Evolutionary conservation across 2,797 vertebrate species (phyloP).

Genomic region (Otus scops): DNA sequence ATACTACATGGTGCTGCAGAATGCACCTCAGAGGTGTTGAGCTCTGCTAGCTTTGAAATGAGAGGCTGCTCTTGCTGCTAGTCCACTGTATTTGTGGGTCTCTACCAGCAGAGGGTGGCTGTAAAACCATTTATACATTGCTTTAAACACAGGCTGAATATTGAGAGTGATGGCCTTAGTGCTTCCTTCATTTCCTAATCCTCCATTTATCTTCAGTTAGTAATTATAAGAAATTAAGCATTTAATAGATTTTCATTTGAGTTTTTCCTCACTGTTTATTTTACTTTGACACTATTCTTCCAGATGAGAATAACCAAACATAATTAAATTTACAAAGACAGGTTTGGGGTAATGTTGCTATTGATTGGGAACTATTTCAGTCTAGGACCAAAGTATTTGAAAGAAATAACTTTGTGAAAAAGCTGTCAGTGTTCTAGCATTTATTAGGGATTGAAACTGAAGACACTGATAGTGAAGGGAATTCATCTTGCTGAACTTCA

Average conservation of each 20-base stretch:
- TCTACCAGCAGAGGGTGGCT: not conserved
- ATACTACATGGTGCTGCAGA: rapidly evolving
- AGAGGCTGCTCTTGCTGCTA: not conserved
- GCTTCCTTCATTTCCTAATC: not conserved
- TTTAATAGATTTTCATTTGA: not conserved
- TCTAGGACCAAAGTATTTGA: not conserved
- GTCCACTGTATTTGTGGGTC: not conserved
- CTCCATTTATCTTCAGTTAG: not conserved
- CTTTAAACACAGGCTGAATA: not conserved
- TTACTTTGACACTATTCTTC: not conserved
- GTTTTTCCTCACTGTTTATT: not conserved
- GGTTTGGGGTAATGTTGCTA: not conserved
- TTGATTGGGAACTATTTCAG: not conserved
- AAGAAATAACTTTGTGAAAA: not conserved
- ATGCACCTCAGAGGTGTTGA: rapidly evolving
- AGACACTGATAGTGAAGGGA: not conserved
- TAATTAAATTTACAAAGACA: not conserved
- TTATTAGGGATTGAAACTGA: not conserved
- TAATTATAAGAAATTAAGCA: not conserved
- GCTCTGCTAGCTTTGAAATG: not conserved
- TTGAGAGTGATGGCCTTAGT: rapidly evolving
- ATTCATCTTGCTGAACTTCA: not conserved
- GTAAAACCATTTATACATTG: rapidly evolving
- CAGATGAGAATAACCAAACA: not conserved
- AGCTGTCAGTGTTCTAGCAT: not conserved